Percentiles rank a stretch among this genome's conserved stretches.
Evolutionary conservation across 2,797 vertebrate species (phyloP).

Genomic region (Poecilia velifera): DNA sequence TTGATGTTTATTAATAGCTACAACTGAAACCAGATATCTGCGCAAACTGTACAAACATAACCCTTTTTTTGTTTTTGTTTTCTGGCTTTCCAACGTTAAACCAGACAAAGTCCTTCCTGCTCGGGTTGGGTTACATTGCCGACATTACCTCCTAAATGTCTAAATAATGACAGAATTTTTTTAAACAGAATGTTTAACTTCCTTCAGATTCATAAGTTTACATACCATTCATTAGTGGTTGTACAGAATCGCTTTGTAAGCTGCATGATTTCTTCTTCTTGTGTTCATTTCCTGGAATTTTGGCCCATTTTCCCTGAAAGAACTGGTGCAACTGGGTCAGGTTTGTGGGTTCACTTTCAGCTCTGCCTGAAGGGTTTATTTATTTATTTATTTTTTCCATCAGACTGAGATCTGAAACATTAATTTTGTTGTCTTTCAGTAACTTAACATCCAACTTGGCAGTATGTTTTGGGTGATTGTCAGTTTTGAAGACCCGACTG

Average conservation of each 20-base stretch:
- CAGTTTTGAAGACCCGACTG: neutral
- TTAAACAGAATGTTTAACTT: neutral
- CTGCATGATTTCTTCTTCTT: neutral
- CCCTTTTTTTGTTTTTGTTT: neutral
- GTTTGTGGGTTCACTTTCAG: neutral
- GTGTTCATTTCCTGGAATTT: neutral
- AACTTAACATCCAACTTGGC: neutral
- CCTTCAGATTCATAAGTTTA: neutral
- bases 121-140: neutral
- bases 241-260: neutral
- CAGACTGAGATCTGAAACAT: neutral
- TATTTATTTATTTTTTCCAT: neutral
- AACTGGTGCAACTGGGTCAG: neutral
- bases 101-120: neutral
- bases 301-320: neutral
- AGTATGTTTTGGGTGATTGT: neutral
- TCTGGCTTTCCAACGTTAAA: neutral
- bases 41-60: neutral
- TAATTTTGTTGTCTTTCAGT: neutral
- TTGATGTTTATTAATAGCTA: slow-evolving; percentile 1
- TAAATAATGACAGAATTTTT: neutral
- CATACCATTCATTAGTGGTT: neutral
- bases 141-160: neutral
- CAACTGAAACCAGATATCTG: neutral
- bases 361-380: neutral